Conservation (phyloP, 2,113 vertebrate species). For the Caranx ignobilis region DNA sequence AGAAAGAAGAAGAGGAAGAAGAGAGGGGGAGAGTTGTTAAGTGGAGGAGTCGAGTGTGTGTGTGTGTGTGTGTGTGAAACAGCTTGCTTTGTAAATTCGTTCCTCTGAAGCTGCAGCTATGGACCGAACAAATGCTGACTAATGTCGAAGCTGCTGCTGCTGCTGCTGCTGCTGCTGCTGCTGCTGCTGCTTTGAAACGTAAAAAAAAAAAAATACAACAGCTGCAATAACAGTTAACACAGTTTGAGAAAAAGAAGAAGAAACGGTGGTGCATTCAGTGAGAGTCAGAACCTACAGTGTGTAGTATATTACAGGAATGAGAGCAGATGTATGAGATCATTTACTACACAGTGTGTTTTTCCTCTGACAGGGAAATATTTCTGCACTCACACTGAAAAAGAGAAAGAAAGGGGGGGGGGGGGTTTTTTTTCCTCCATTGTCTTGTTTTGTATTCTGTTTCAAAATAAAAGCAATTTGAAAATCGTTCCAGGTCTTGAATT, state of each 20-base stretch:
- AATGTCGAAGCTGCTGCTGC: constrained; percentile 63
- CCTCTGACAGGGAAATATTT: constrained; percentile 71
- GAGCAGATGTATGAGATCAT: constrained; percentile 73
- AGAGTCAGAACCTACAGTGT: constrained; percentile 40
- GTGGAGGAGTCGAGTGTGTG: constrained; percentile 40
- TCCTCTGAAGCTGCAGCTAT: constrained; percentile 66
- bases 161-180: constrained; percentile 44
- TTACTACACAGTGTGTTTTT: constrained; percentile 61
- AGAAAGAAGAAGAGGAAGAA: neutral
- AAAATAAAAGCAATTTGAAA: constrained; percentile 84
- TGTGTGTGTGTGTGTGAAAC: constrained; percentile 36
- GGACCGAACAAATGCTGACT: constrained; percentile 79
- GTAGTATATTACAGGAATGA: constrained; percentile 44
- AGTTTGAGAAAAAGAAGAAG: constrained; percentile 33
- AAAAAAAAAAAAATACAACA: constrained; percentile 32
- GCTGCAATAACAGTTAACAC: constrained; percentile 55
- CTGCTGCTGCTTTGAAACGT: constrained; percentile 57
- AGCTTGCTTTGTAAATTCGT: constrained; percentile 71
- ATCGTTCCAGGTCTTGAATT: constrained; percentile 81
- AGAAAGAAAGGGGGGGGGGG: neutral
- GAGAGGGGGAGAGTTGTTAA: constrained; percentile 70
- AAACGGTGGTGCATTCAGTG: constrained; percentile 35
- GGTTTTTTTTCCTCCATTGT: constrained; percentile 51
- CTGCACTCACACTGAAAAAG: constrained; percentile 39
- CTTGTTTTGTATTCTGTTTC: constrained; percentile 76